These are phyloP conservation scores for Morbakka virulenta DNA, from an alignment of 30 jellyfish, hydroid and myxozoan species.

Conservation along the genomic window DNA sequence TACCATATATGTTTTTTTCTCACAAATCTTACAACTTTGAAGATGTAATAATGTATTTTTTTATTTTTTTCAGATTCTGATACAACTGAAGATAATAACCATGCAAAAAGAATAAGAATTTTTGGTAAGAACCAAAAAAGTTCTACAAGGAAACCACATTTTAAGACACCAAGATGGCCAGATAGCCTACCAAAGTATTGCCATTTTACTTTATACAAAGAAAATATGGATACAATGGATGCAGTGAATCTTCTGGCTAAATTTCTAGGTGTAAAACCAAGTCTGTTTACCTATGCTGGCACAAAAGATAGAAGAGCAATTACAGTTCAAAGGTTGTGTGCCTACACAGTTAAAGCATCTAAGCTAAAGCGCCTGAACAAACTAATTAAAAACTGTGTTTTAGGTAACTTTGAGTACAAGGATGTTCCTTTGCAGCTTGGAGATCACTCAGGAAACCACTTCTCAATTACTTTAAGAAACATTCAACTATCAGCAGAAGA, in stretches of 20 bases:
- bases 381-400: constrained; percentile 36
- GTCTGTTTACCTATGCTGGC: constrained; percentile 87
- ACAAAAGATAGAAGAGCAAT: constrained; percentile 95
- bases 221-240: constrained; percentile 88
- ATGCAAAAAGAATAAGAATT: constrained; percentile 41
- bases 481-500: constrained; percentile 35
- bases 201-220: constrained; percentile 88
- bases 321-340: constrained; percentile 81
- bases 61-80: constrained; percentile 62
- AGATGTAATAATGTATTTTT: too few relatives aligned
- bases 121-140: constrained; percentile 5
- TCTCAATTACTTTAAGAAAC: constrained; percentile 67
- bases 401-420: constrained; percentile 69
- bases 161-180: neutral
- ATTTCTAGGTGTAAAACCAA: constrained; percentile 51
- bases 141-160: constrained; percentile 10
- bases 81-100: constrained; percentile 37
- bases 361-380: constrained; percentile 45
- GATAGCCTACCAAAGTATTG: constrained; percentile 21
- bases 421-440: constrained; percentile 72
- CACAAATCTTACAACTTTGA: too few relatives aligned
- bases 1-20: too few relatives aligned
- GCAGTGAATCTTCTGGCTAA: constrained; percentile 68
- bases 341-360: constrained; percentile 28
- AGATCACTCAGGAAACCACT: constrained; percentile 85